phyloP scores from a whole-genome alignment of 2,888 invertebrate species.

The Taenaris catops region DNA sequence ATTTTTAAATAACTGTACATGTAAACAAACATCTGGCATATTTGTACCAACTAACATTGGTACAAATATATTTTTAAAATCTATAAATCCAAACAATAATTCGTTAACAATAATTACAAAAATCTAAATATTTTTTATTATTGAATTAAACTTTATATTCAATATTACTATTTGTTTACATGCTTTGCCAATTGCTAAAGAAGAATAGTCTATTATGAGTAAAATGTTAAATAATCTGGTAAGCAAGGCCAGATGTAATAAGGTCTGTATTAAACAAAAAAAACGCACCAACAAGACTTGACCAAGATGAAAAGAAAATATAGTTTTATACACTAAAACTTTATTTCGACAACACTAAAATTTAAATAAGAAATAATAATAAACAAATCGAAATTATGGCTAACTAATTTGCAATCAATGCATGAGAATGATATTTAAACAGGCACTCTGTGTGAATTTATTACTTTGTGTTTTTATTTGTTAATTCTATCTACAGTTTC shows the following conservation, averaged over 20 bases:
- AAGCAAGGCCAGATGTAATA: conserved; percentile 44
- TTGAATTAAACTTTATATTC: too few relatives aligned
- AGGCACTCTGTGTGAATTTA: conserved; percentile 77
- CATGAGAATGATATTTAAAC: conserved; percentile 62
- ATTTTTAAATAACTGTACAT: conserved; percentile 10
- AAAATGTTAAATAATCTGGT: conserved; percentile 44
- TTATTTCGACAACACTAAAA: conserved; percentile 63
- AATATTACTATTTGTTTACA: too few relatives aligned
- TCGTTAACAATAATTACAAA: too few relatives aligned
- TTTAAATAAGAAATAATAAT: conserved; percentile 52
- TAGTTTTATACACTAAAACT: conserved; percentile 62
- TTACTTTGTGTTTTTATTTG: conserved; percentile 45
- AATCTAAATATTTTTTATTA: too few relatives aligned
- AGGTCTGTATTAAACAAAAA: conserved; percentile 21
- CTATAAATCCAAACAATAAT: too few relatives aligned
- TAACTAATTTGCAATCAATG: conserved; percentile 55
- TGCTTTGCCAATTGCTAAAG: too few relatives aligned
- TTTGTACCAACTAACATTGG: too few relatives aligned
- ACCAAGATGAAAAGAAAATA: conserved; percentile 46
- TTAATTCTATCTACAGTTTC: conserved; percentile 49
- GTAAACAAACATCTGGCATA: too few relatives aligned
- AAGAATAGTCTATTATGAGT: conserved; percentile 17
- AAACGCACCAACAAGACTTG: too few relatives aligned
- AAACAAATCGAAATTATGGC: conserved; percentile 70
- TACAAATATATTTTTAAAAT: conserved; percentile 16